Conservation (phyloP, 2,888 invertebrate genomes). For the Timema podura region DNA sequence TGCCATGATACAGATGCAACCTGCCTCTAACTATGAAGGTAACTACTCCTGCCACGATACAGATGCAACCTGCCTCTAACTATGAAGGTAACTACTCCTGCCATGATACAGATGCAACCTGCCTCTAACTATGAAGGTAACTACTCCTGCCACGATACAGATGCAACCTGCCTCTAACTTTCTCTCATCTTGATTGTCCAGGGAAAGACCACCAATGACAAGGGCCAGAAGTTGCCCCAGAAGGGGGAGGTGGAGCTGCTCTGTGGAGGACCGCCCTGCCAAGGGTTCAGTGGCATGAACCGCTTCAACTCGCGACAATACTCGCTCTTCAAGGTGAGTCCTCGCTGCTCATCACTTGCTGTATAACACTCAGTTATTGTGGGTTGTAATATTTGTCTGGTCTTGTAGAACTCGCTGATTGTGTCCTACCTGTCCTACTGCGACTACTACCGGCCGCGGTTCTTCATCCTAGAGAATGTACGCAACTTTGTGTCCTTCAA, state of each 20-base stretch:
- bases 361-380: too few species aligned
- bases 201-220: conserved; percentile 50
- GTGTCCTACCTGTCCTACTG: conserved; percentile 79
- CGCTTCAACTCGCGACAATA: conserved; percentile 80
- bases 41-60: too few species aligned
- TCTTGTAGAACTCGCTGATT: conserved; percentile 65
- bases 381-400: conserved; percentile 18
- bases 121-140: too few species aligned
- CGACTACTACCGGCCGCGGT: conserved; percentile 79
- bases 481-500: conserved; percentile 82
- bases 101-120: too few species aligned
- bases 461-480: conserved; percentile 81
- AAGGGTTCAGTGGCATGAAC: conserved; percentile 88
- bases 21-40: too few species aligned
- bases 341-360: neutral
- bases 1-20: too few species aligned
- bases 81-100: too few species aligned
- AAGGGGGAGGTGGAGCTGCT: conserved; percentile 79
- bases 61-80: too few species aligned
- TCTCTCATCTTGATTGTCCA: conserved; percentile 28
- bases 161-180: too few species aligned
- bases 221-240: conserved; percentile 59
- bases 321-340: conserved; percentile 65
- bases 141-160: too few species aligned
- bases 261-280: conserved; percentile 85